Conservation (phyloP, 2,888 invertebrate genomes). For the Protodeltote pygarga region DNA sequence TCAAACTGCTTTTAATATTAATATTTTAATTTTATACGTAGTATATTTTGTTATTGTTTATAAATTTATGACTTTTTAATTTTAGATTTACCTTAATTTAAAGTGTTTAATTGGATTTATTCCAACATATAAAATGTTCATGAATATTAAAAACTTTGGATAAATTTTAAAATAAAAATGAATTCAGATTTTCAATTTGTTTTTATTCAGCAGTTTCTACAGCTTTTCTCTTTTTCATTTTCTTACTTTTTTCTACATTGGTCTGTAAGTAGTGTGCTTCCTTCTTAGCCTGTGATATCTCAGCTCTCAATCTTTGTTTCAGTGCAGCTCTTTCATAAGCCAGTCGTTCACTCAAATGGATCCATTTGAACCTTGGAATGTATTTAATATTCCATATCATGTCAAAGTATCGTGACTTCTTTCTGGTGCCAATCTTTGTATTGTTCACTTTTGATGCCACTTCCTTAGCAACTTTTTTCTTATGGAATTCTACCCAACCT, state of each 20-base stretch:
- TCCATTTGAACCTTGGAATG: conserved; percentile 97
- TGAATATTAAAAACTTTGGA: too few relatives aligned
- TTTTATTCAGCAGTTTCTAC: conserved; percentile 41
- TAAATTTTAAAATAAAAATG: too few relatives aligned
- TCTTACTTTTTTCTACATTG: conserved; percentile 93
- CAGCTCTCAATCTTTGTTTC: conserved; percentile 93
- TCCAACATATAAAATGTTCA: too few relatives aligned
- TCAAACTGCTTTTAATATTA: too few relatives aligned
- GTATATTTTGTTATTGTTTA: too few relatives aligned
- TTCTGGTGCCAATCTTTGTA: conserved; percentile 93
- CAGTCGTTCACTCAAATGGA: conserved; percentile 96
- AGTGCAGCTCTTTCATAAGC: conserved; percentile 97
- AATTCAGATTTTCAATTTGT: too few relatives aligned
- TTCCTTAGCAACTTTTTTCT: conserved; percentile 94
- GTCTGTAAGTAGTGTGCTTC: conserved; percentile 95
- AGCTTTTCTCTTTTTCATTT: conserved; percentile 83
- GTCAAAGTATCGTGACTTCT: conserved; percentile 95
- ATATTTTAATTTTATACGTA: too few relatives aligned
- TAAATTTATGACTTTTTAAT: too few relatives aligned
- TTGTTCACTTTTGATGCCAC: conserved; percentile 95
- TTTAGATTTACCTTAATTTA: too few relatives aligned
- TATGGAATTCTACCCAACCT: conserved; percentile 98
- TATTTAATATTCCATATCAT: conserved; percentile 99
- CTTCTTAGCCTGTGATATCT: conserved; percentile 96
- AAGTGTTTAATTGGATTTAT: too few relatives aligned